Evolutionary conservation across 2,888 invertebrate genomes (phyloP), one percentile per base, ranked within the genome.

Genomic region (Merodon equestris): DNA sequence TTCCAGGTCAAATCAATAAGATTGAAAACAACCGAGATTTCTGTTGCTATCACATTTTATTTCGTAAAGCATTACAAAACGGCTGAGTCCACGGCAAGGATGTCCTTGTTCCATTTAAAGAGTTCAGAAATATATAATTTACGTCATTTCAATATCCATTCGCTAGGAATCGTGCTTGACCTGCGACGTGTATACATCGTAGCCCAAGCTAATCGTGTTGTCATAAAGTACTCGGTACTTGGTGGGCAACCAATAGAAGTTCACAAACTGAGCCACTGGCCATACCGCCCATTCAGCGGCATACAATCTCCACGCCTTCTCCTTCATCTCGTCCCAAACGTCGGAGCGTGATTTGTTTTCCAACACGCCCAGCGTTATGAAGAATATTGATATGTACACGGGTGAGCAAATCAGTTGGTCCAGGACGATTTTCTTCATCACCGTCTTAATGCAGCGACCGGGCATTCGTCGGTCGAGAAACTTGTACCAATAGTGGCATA

Each of bases 231-330:
- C 95, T 85, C 97, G 91, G 87, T 92, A 97, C 83, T 91, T 92
- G 9, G 94, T 92, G 9, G 97, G 95, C 82, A 98, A 87, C 85
- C 94, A 92, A 87, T 94, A 96, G 89, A 98, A 98, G 88, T 97
- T 98, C n/a, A 98, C 90, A 45, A 96, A 90, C 87, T 98, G 97
- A 0, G 96, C 97, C 5, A 95, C 95, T 0, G 97, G 97, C 97
- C 97, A 97, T 19, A 97, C 92, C 5, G 95, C 86, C 95, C 96
- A 97, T 87, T 98, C 97, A 0, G 96, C 96, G 54, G 92, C 90
- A 86, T 96, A 97, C 10, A 97, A 89, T 82, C 90, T 92, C 90
- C 92, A 92, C 15, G 94, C 95, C 88, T 97, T 97, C 27, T 91
- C 89, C 83, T 90, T 90, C 36, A 95, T 90, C 89, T 96, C 95